Evolutionary conservation across 2,888 invertebrate genomes (phyloP).

Genomic region (Pomacea canaliculata): DNA sequence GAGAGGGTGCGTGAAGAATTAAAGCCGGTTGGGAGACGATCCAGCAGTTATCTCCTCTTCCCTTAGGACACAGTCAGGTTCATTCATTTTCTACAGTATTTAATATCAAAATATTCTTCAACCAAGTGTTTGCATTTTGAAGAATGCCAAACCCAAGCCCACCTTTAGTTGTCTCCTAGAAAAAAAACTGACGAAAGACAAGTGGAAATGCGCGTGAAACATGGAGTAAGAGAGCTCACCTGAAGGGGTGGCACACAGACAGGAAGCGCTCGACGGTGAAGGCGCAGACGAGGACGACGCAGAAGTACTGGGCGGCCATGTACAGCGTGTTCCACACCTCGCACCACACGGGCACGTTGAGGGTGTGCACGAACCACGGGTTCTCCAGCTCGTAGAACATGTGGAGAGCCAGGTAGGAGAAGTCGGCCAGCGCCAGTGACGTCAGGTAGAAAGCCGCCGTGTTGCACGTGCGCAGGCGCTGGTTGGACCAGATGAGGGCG

Average conservation of each 20-base stretch:
- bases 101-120: no score
- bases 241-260: constrained; percentile 60
- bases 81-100: no score
- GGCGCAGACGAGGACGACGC: constrained; percentile 64
- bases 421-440: constrained; percentile 61
- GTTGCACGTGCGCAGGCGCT: constrained; percentile 60
- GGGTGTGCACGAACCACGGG: constrained; percentile 57
- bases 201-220: no score
- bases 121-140: no score
- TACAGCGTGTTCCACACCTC: constrained; percentile 56
- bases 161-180: no score
- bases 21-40: no score
- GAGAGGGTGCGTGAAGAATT: no score
- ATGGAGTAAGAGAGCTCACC: not conserved
- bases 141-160: no score
- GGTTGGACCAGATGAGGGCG: constrained; percentile 61
- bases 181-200: no score
- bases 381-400: constrained; percentile 63
- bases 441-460: constrained; percentile 66
- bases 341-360: constrained; percentile 54
- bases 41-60: no score
- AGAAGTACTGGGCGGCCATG: constrained; percentile 62
- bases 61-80: no score
- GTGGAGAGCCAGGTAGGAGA: constrained; percentile 58
- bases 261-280: constrained; percentile 66